Base-by-base conservation (phyloP, 2,113 vertebrate species). In the Neomonachus schauinslandi region DNA sequence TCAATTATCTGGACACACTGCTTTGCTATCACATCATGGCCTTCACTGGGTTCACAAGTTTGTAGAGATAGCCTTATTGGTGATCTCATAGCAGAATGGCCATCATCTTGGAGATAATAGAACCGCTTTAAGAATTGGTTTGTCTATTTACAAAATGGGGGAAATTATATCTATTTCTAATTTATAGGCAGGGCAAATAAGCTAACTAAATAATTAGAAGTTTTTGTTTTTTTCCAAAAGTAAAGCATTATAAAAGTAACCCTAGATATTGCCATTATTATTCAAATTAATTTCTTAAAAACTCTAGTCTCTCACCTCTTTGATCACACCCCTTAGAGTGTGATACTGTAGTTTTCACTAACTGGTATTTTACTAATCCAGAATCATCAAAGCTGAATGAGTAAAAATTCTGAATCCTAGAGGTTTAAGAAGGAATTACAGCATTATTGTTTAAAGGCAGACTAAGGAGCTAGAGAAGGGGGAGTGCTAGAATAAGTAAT, bases 211-310 rank as follows among this genome's bases (percentile, higher is more conserved):
- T 69, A 65, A 61, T 51, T 61, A 31, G 31, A 89, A 65, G 69
- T 86, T 92, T 86, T 92, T 13, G 24, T 63, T 69, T 92, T 79
- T 28, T 83, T 24, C 51, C n/a, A 71, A 61, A 85, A 93, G 26
- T 77, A 82, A 93, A 89, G 5, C 67, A 79, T 55, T 82, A 82
- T 4, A 18, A 84, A 96, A 94, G 33, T 84, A 95, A 71, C 36
- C 33, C 63, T 13, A 80, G 10, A n/a, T 95, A 49, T 72, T 89
- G 15, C 57, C n/a, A 69, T 86, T 89, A 65, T 61, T 81, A 21
- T 82, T 93, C 36, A 81, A 79, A 88, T 90, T 81, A 87, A 55
- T 36, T 53, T 71, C 55, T 76, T 80, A 71, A 83, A 88, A 65
- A 16, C 55, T 76, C n/a, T n/a, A 83, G 13, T 55, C 31, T 51